Percentiles rank a stretch among this genome's conserved stretches.
These are phyloP conservation scores for Turritopsis dohrnii DNA, from an alignment of 30 jellyfish, hydroid and myxozoan species.

Conservation along the genomic window DNA sequence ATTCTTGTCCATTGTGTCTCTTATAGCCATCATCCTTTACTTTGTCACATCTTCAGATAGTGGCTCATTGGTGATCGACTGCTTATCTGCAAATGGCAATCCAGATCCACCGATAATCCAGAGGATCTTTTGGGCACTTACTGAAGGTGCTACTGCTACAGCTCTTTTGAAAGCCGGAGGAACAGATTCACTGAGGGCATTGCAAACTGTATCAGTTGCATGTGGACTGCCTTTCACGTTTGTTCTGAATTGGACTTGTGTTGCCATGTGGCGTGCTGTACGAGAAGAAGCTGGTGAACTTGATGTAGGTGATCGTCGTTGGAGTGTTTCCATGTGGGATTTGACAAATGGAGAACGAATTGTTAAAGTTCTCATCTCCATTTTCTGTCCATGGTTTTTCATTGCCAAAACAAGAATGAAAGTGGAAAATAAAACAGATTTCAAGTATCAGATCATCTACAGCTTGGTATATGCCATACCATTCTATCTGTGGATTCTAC, in stretches of 20 bases:
- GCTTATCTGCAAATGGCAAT: conserved; percentile 89
- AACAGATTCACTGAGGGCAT: conserved; percentile 49
- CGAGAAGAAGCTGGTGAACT: conserved; percentile 76
- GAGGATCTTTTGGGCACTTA: conserved; percentile 90
- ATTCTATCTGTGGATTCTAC: conserved; percentile 68
- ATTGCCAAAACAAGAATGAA: conserved; percentile 68
- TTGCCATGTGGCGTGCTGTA: conserved; percentile 91
- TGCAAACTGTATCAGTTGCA: conserved; percentile 81
- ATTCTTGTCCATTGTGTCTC: conserved; percentile 64
- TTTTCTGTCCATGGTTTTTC: conserved; percentile 72
- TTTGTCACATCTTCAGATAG: conserved; percentile 89
- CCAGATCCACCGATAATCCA: conserved; percentile 88
- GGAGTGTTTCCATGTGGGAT: conserved; percentile 52
- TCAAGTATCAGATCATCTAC: conserved; percentile 24
- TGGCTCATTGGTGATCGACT: conserved; percentile 88
- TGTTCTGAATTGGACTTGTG: conserved; percentile 78
- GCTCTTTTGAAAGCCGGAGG: conserved; percentile 91
- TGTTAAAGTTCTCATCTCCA: conserved; percentile 31
- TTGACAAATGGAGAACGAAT: conserved; percentile 28
- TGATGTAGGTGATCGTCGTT: conserved; percentile 44
- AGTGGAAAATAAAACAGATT: conserved; percentile 28
- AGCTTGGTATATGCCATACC: conserved; percentile 39
- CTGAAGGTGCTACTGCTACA: conserved; percentile 97
- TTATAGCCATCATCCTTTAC: conserved; percentile 71
- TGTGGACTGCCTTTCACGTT: conserved; percentile 80